Conservation (phyloP, 2,113 vertebrate species). For the Nothobranchius furzeri region DNA sequence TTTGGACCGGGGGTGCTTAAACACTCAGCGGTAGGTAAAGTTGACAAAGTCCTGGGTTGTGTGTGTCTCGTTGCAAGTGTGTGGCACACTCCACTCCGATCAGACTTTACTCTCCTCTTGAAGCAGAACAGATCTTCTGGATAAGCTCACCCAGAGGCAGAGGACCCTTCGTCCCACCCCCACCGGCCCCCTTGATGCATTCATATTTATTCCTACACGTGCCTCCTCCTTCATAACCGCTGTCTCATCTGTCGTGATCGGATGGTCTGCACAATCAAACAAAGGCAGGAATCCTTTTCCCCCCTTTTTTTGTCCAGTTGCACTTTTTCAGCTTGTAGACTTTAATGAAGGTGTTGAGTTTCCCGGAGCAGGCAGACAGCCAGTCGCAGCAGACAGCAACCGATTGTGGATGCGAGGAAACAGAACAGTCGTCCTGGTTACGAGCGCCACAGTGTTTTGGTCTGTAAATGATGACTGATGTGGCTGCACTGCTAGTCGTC, state of each 20-base stretch:
- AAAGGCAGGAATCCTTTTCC: conserved; percentile 48
- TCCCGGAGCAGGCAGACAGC: conserved; percentile 19
- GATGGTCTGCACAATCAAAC: conserved; percentile 44
- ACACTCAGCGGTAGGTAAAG: conserved; percentile 72
- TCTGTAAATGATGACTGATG: conserved; percentile 30
- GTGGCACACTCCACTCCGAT: conserved; percentile 64
- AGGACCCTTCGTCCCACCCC: conserved; percentile 33
- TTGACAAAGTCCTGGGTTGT: conserved; percentile 59
- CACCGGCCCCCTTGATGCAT: conserved; percentile 2
- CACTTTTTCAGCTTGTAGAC: conserved; percentile 35
- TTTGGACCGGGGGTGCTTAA: conserved; percentile 61
- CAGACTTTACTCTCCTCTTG: conserved; percentile 60
- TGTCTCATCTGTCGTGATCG: conserved; percentile 42
- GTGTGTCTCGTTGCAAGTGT: conserved; percentile 57
- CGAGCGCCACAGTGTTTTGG: conserved; percentile 10
- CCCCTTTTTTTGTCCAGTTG: conserved; percentile 22
- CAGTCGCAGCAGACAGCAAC: conserved; percentile 25
- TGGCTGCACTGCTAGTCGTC: neutral
- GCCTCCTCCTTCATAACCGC: conserved; percentile 15
- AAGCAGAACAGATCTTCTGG: conserved; percentile 77
- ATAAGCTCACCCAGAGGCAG: conserved; percentile 74
- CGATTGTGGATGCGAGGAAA: conserved; percentile 43
- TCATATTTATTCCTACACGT: conserved; percentile 50
- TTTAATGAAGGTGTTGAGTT: conserved; percentile 31
- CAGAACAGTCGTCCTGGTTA: conserved; percentile 28